These are phyloP conservation scores for Perithous albicinctus DNA, from an alignment of 2,888 invertebrate species.

Conservation along the genomic window DNA sequence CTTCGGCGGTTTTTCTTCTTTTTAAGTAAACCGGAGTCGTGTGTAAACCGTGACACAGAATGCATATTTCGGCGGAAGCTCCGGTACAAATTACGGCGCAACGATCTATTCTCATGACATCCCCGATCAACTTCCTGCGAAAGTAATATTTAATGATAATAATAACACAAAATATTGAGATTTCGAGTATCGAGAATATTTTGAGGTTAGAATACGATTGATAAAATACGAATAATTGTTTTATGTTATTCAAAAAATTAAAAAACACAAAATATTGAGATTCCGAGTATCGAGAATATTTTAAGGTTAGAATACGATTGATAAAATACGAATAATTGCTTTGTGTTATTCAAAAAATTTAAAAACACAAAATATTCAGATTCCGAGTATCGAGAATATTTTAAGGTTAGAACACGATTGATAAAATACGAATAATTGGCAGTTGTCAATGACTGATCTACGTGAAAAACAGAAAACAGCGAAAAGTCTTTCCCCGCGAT, in stretches of 20 bases:
- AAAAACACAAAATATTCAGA: too few relatives aligned
- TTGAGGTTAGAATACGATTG: too few relatives aligned
- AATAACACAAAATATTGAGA: not conserved
- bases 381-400: too few relatives aligned
- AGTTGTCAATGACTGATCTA: not conserved
- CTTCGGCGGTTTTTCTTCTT: slow-evolving; percentile 88
- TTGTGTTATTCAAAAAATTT: too few relatives aligned
- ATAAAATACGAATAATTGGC: not conserved
- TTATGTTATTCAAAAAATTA: too few relatives aligned
- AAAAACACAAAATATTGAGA: too few relatives aligned
- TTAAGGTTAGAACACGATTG: slow-evolving; percentile 48
- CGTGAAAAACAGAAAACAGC: not conserved
- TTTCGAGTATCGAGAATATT: not conserved
- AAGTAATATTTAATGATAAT: slow-evolving; percentile 3
- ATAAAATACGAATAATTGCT: too few relatives aligned
- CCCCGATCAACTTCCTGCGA: slow-evolving; percentile 64
- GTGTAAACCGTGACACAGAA: slow-evolving; percentile 77
- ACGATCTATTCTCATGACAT: slow-evolving; percentile 58
- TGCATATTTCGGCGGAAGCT: slow-evolving; percentile 39
- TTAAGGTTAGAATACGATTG: too few relatives aligned
- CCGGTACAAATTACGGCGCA: slow-evolving; percentile 45
- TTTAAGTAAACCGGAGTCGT: slow-evolving; percentile 85
- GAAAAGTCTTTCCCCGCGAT: not conserved
- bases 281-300: too few relatives aligned
- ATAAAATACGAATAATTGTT: too few relatives aligned